Base-by-base conservation (phyloP, 2,888 invertebrate genomes). In the Taphrorychus bicolor region DNA sequence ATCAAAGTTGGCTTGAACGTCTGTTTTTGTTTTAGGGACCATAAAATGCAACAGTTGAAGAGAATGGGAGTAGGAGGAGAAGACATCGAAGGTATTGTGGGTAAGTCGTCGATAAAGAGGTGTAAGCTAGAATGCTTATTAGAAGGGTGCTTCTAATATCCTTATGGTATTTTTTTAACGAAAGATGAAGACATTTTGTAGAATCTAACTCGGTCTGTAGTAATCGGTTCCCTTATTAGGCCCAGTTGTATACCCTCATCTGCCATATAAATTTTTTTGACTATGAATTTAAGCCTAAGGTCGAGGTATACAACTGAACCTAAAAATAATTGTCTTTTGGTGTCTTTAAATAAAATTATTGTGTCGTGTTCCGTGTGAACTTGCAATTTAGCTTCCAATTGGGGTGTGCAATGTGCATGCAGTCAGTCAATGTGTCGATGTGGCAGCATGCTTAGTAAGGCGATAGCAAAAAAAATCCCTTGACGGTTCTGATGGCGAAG, bases 21-120 rank as follows among this genome's bases (percentile, higher is more conserved):
- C n/a, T n/a, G n/a, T n/a, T n/a, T n/a, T n/a, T n/a, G 54, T 74
- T 72, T 72, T 85, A 94, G 95, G 83, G 94, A 95, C 76, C 93
- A 93, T 82, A 93, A 93, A 81, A 83, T 87, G 82, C 86, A 87
- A 78, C 91, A 91, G 83, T 88, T 92, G 85, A 92, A 92, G 83
- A 86, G 93, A 74, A 85, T 87, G 72, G 87, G 86, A 69, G 85
- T 86, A 19, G 88, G 89, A 52, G 89, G 88, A 72, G 70, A 70
- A 40, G 70, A 70, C 42, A 58, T 66, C 18, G 70, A 70, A 22
- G 62, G 65, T 18, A 53, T 70, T 5, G 62, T 58, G 41, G 70
- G 70, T 70, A 59, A 11, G 61, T 16, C 51, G 14, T 24, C n/a
- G 2, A 7, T 45, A n/a, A 3, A 45, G 11, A 16, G 5, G 45